Conservation (phyloP, 2,797 vertebrate species). For the Geotrypetes seraphini region DNA sequence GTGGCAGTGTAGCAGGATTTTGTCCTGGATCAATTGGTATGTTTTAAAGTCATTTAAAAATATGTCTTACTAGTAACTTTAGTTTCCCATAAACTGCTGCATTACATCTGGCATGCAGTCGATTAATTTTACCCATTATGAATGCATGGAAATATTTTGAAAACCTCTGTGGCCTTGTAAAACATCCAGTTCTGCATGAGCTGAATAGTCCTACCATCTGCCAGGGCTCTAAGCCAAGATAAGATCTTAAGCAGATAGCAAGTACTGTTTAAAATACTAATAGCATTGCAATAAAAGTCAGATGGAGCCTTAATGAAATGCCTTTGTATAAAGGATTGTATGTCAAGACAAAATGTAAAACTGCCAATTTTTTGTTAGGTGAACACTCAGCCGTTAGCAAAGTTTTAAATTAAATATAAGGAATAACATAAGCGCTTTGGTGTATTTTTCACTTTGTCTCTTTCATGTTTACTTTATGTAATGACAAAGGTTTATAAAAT, state of each 20-base stretch:
- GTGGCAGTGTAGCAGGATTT: not conserved
- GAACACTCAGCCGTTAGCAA: too few species aligned
- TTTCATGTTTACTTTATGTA: too few species aligned
- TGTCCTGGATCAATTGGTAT: conserved; percentile 19
- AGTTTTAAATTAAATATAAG: too few species aligned
- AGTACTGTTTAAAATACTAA: conserved; percentile 26
- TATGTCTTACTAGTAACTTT: conserved; percentile 21
- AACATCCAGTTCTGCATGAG: conserved; percentile 33
- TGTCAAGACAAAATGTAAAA: too few species aligned
- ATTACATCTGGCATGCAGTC: conserved; percentile 26
- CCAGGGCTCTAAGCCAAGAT: conserved; percentile 26
- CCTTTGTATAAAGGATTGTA: conserved; percentile 8
- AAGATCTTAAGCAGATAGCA: conserved; percentile 29
- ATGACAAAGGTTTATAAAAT: too few species aligned
- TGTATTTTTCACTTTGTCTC: too few species aligned
- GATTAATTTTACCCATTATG: conserved; percentile 24
- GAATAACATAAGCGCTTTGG: too few species aligned
- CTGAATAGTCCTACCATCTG: conserved; percentile 32
- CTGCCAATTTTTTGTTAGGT: too few species aligned
- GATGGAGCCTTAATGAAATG: conserved; percentile 21
- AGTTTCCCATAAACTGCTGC: conserved; percentile 27
- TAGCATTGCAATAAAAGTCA: conserved; percentile 19
- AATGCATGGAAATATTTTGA: conserved; percentile 38
- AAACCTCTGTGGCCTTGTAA: conserved; percentile 33
- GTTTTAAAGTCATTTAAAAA: conserved; percentile 30